Evolutionary conservation across 2,888 invertebrate species (phyloP), one percentile per base, ranked within the genome.

Genomic region (Venustoraphidia nigricollis): DNA sequence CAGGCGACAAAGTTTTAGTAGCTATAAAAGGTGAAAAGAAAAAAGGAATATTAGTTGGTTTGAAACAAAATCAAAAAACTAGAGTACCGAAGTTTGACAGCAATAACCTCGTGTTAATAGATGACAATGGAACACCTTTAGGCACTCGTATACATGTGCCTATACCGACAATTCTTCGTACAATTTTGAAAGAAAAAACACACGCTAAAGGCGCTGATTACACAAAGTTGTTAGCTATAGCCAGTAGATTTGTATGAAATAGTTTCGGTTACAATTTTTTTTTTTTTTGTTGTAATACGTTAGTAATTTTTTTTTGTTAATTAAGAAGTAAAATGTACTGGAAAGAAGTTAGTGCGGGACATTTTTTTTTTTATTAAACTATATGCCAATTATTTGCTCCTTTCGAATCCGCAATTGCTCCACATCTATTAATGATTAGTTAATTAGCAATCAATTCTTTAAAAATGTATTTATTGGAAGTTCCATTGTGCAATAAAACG

Each of bases 121-220:
- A 97, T 60, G 94, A 97, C 59, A 87, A 78, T 60, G 97, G 96
- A 13, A 83, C 87, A 10, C 98, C 98, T 0, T 67, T 96, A 4
- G 98, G 98, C 13, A 98, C 91, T 2, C 76, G 97, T 56, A 92
- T 99, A 56, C 85, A 89, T 58, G 93, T 90, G 2, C 98, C 98
- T 0, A 84, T 99, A 52, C 98, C 98, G 1, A 87, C 91, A 3
- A 75, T 87, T 51, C 70, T 96, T 44, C 72, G 95, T 47, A 88
- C 86, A 9, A 83, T 89, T 52, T 70, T 91, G 36, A 90, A 87
- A 63, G 80, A 85, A 56, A 83, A 82, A 60, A 87, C 87, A 0
- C 74, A 80, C 50, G 70, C 80, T 0, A 91, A 92, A 65, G 85
- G 87, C 13, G 86, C 87, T 1, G 91, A 93, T 69, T 92, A 92